Evolutionary conservation across 1,140 invertebrate species (phyloP).

Genomic region (Colletes gigas): DNA sequence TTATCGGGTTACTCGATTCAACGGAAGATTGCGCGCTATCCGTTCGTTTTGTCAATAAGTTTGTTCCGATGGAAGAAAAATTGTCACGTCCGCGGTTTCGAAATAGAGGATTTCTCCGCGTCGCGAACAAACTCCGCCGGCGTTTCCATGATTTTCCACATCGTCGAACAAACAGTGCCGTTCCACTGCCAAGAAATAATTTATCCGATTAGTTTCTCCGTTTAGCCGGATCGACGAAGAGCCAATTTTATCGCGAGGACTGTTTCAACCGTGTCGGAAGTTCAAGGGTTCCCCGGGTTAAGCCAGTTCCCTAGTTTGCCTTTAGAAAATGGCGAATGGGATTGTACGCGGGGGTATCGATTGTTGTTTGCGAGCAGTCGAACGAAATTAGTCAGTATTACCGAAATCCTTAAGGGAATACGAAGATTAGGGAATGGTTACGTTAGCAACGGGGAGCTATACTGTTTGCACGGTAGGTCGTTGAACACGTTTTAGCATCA

Average conservation of each 20-base stretch:
- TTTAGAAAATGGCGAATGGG: too few relatives aligned
- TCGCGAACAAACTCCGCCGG: neutral
- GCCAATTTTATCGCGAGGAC: neutral
- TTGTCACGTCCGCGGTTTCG: neutral
- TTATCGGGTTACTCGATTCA: neutral
- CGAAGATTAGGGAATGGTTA: too few relatives aligned
- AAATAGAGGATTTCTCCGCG: neutral
- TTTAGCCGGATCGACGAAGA: neutral
- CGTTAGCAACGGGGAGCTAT: too few relatives aligned
- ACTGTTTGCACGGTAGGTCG: too few relatives aligned
- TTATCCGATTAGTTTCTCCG: neutral
- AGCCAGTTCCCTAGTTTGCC: too few relatives aligned
- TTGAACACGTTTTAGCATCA: too few relatives aligned
- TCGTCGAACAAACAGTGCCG: neutral
- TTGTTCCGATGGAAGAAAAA: neutral
- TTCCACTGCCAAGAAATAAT: slow-evolving; percentile 5
- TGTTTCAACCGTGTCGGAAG: neutral
- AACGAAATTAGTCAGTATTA: too few relatives aligned
- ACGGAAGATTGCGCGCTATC: neutral
- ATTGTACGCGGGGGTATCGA: too few relatives aligned
- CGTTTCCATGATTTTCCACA: neutral
- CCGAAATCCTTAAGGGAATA: too few relatives aligned
- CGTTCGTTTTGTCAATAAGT: neutral
- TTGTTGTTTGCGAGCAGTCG: too few relatives aligned
- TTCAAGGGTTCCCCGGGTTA: too few relatives aligned